Evolutionary conservation across 2,113 vertebrate species (phyloP).

Genomic region (Bos javanicus): DNA sequence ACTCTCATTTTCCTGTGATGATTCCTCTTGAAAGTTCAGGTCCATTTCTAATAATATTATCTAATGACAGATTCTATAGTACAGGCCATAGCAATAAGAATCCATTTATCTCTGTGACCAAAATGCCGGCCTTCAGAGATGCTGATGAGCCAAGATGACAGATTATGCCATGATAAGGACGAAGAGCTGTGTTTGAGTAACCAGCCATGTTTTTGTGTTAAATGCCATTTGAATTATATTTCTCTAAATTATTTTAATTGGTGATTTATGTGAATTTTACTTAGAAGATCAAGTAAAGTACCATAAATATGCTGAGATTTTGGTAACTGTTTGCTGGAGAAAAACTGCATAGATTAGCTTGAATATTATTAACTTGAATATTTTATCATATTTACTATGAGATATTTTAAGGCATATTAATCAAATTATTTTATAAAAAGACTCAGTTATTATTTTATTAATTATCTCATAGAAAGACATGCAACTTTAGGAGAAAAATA

Average conservation of each 20-base stretch:
- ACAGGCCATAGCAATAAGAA: not conserved
- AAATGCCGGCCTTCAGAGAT: not conserved
- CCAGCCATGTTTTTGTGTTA: not conserved
- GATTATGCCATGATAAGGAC: not conserved
- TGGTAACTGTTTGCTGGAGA: not conserved
- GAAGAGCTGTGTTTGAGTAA: not conserved
- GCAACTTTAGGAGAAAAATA: not conserved
- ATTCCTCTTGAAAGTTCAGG: constrained; percentile 1
- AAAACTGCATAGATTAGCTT: not conserved
- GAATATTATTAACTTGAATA: not conserved
- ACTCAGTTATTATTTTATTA: not conserved
- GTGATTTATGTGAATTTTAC: not conserved
- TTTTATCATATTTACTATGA: not conserved
- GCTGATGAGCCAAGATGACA: not conserved
- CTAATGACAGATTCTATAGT: not conserved
- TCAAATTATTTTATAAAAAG: not conserved
- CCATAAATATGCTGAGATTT: not conserved
- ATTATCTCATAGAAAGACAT: not conserved
- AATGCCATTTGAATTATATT: not conserved
- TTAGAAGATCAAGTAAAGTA: not conserved
- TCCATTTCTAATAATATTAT: constrained; percentile 30
- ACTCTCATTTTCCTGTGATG: not conserved
- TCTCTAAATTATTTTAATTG: not conserved
- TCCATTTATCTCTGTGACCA: not conserved
- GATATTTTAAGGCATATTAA: not conserved